These are phyloP conservation scores for Acrobasis repandana DNA, from an alignment of 2,888 invertebrate species.

Conservation along the genomic window DNA sequence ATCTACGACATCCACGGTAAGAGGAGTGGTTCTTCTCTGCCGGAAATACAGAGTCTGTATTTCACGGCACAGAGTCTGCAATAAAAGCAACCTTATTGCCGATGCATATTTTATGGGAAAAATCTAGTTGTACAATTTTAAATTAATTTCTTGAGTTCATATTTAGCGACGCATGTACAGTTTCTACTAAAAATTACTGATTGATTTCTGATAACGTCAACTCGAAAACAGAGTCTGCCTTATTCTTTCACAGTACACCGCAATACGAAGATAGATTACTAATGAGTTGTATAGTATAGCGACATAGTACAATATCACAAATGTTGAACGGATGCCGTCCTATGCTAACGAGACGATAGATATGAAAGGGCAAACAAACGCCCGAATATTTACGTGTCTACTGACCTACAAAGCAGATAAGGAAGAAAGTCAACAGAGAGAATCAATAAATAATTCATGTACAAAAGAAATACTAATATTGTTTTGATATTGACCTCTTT, in stretches of 20 bases:
- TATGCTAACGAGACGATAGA: slow-evolving; percentile 46
- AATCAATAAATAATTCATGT: slow-evolving; percentile 68
- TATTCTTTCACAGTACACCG: background rate
- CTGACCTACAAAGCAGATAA: slow-evolving; percentile 73
- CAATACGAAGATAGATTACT: slow-evolving; percentile 1
- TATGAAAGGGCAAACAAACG: slow-evolving; percentile 49
- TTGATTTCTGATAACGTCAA: background rate
- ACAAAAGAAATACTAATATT: slow-evolving; percentile 64
- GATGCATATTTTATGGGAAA: no score
- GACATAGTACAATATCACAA: background rate
- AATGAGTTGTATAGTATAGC: background rate
- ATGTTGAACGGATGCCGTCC: slow-evolving; percentile 11
- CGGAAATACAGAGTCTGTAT: no score
- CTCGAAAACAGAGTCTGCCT: background rate
- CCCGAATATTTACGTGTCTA: slow-evolving; percentile 58
- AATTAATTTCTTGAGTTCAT: background rate
- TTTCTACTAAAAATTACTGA: background rate
- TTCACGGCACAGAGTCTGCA: no score
- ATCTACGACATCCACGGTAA: no score
- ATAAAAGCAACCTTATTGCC: no score
- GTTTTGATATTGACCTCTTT: slow-evolving; percentile 73
- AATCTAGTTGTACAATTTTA: no score
- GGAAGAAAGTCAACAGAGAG: slow-evolving; percentile 71
- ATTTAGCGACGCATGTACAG: slow-evolving; percentile 12
- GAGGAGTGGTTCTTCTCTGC: no score